These are phyloP conservation scores for Antennarius striatus DNA, from an alignment of 2,113 vertebrate genomes.

Conservation along the genomic window DNA sequence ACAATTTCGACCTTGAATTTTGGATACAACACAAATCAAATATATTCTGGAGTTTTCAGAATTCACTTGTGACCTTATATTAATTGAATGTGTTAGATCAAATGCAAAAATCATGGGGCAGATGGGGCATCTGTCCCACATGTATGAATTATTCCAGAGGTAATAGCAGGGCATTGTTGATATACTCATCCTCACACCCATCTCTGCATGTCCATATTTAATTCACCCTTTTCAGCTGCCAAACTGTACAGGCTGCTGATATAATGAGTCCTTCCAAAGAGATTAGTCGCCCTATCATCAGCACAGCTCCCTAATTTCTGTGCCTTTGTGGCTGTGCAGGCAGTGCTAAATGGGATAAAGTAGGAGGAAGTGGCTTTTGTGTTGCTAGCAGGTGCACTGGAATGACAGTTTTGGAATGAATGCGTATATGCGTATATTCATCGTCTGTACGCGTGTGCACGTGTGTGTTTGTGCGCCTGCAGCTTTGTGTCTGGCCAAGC, in stretches of 20 bases:
- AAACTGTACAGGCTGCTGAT: conserved; percentile 70
- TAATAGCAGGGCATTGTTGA: conserved; percentile 59
- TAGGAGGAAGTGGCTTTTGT: conserved; percentile 81
- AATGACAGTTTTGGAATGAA: conserved; percentile 62
- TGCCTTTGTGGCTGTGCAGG: conserved; percentile 75
- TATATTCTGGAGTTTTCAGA: neutral
- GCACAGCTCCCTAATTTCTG: conserved; percentile 75
- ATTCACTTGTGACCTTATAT: conserved; percentile 41
- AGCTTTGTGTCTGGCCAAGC: conserved; percentile 26
- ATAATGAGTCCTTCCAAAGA: conserved; percentile 78
- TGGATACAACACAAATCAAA: too few species aligned
- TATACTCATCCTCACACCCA: conserved; percentile 62
- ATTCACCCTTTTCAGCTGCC: conserved; percentile 70
- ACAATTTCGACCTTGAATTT: too few species aligned
- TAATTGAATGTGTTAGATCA: conserved; percentile 15
- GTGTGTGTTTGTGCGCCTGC: conserved; percentile 10
- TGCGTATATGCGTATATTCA: conserved; percentile 13
- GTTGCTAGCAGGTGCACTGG: conserved; percentile 77
- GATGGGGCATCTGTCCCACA: conserved; percentile 60
- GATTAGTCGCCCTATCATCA: conserved; percentile 81
- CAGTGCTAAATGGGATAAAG: conserved; percentile 73
- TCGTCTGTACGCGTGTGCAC: neutral
- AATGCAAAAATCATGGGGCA: conserved; percentile 22
- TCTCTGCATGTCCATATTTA: conserved; percentile 69
- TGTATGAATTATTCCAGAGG: conserved; percentile 69